A percentile compares a stretch with the other conserved stretches of the same genome.
These are phyloP conservation scores for Trachurus trachurus DNA, from an alignment of 2,797 vertebrate genomes.

Conservation along the genomic window DNA sequence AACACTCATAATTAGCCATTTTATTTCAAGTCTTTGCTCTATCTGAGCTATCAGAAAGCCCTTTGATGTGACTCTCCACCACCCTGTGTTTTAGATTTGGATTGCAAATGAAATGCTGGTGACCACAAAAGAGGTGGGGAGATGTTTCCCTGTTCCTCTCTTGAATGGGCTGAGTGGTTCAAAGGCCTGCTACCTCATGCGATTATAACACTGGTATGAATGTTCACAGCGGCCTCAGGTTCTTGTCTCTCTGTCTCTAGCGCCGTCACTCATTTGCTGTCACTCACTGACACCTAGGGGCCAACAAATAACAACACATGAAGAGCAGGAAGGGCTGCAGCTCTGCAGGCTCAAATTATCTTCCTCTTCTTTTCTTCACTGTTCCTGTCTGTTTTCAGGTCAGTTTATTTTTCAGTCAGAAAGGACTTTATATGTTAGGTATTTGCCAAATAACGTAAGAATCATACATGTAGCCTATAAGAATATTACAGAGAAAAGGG, in stretches of 20 bases:
- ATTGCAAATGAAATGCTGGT: conserved; percentile 77
- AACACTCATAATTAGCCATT: conserved; percentile 78
- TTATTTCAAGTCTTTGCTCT: conserved; percentile 78
- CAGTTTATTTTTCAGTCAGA: neutral
- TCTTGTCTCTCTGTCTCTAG: conserved; percentile 1
- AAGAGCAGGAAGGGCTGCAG: neutral
- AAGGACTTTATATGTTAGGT: neutral
- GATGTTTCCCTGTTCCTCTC: conserved; percentile 57
- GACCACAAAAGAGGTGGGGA: conserved; percentile 61
- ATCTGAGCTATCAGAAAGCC: conserved; percentile 68
- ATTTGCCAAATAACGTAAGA: neutral
- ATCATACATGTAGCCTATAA: neutral
- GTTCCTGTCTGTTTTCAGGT: neutral
- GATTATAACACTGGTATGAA: conserved; percentile 53
- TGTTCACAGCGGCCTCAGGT: conserved; percentile 50
- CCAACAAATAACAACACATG: conserved; percentile 29
- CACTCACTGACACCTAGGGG: conserved; percentile 56
- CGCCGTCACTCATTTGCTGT: conserved; percentile 46
- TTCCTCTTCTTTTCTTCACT: neutral
- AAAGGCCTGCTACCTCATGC: conserved; percentile 69
- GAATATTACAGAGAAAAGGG: neutral
- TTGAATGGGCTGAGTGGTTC: conserved; percentile 69
- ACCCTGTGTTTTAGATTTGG: conserved; percentile 75
- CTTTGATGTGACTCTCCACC: conserved; percentile 77
- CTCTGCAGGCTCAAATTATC: neutral